Evolutionary conservation across 2,888 invertebrate genomes (phyloP), one percentile per base, ranked within the genome.

Genomic region (Callosobruchus maculatus): DNA sequence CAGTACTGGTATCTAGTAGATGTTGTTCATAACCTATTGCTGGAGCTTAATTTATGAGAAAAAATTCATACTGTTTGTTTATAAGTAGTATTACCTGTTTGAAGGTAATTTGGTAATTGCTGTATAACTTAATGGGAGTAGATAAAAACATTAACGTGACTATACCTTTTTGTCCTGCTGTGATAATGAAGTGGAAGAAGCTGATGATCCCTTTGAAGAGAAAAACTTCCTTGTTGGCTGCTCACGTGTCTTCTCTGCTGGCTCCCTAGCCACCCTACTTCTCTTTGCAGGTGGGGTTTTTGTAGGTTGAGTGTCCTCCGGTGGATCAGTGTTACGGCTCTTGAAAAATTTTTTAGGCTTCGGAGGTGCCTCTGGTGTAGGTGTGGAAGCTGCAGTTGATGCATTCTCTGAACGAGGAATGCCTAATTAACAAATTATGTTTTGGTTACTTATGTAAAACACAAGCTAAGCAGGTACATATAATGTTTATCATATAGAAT

Each of bases 341-440:
- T 96, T 96, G 85, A 96, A 96, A 87, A 96, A 96, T 85, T 96
- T 96, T 85, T 95, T 94, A 70, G 96, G 96, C 85, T 95, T 95
- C 7, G 88, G 87, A 68, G 83, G 80, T 80, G 89, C 88, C 73
- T 89, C 81, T 7, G 76, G 74, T 49, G 76, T 76, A 9, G 77
- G 69, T 3, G 80, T 26, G 70, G 76, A 72, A 18, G 75, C 21
- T 68, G 68, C 21, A 68, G 68, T 20, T 70, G 70, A 22, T 76
- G 80, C 79, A 26, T 78, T 79, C 76, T 80, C 80, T 13, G 76
- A 73, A 71, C 78, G 77, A 22, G 78, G 72, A 70, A 80, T 76
- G 76, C 78, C 78, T 80, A 73, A 22, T 30, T 3, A 30, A 30
- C 30, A 30, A 30, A 30, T 5, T 30, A 30, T 30, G 3, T n/a